Conservation (phyloP, 2,888 invertebrate genomes). For the Nymphalis polychloros region DNA sequence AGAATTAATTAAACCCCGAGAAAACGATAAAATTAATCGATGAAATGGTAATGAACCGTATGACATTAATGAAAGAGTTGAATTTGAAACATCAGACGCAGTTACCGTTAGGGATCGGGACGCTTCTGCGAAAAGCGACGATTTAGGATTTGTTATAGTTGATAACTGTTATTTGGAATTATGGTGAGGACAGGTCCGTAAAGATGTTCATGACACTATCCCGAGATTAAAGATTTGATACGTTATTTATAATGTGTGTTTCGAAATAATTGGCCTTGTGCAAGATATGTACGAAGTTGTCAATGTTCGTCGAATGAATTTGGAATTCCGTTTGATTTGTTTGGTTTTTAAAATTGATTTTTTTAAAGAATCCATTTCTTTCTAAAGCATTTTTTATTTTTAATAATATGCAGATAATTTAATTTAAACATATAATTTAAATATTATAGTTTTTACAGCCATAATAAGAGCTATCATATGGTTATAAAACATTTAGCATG, state of each 20-base stretch:
- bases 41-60: slow-evolving; percentile 50
- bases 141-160: slow-evolving; percentile 68
- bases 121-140: slow-evolving; percentile 63
- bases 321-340: not conserved
- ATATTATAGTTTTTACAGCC: too few relatives aligned
- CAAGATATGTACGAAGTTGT: not conserved
- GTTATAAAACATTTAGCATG: too few relatives aligned
- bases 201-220: slow-evolving; percentile 25
- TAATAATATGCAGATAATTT: too few relatives aligned
- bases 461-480: too few relatives aligned
- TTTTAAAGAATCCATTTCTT: too few relatives aligned
- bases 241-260: slow-evolving; percentile 29
- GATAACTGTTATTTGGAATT: slow-evolving; percentile 51
- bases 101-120: slow-evolving; percentile 62
- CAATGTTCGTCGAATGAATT: not conserved
- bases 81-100: slow-evolving; percentile 40
- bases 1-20: slow-evolving; percentile 73
- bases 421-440: too few relatives aligned
- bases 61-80: slow-evolving; percentile 46
- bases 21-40: slow-evolving; percentile 55
- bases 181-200: slow-evolving; percentile 38
- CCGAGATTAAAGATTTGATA: slow-evolving; percentile 33
- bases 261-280: slow-evolving; percentile 20
- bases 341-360: too few relatives aligned
- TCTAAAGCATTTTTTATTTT: too few relatives aligned